Evolutionary conservation across 1,140 invertebrate species (phyloP).

Genomic region (Galleria mellonella): DNA sequence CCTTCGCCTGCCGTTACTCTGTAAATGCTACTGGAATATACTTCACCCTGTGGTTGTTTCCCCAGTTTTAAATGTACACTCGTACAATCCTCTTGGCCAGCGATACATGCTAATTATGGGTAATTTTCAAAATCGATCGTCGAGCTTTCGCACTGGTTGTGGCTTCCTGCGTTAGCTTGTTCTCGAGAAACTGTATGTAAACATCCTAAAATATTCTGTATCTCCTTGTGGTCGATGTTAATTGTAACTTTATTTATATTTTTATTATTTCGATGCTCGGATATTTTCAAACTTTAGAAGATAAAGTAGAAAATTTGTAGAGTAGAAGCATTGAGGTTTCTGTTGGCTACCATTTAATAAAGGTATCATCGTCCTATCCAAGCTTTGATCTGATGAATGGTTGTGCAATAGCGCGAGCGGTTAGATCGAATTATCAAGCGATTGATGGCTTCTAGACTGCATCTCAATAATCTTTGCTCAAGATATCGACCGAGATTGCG

Average conservation of each 20-base stretch:
- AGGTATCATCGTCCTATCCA: slow-evolving; percentile 49
- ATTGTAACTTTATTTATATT: no score
- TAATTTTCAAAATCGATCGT: slow-evolving; percentile 71
- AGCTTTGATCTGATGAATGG: slow-evolving; percentile 49
- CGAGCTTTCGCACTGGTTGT: slow-evolving; percentile 55
- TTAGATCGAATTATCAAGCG: slow-evolving; percentile 55
- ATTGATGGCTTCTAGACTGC: slow-evolving; percentile 67
- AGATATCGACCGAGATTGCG: slow-evolving; percentile 53
- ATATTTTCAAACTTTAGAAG: no score
- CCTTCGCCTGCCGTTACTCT: slow-evolving; percentile 59
- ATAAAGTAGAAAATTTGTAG: no score
- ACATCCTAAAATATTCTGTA: slow-evolving; percentile 19
- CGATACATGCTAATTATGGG: slow-evolving; percentile 70
- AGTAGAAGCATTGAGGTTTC: slow-evolving; percentile 11
- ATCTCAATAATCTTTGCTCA: slow-evolving; percentile 64
- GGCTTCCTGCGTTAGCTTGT: slow-evolving; percentile 53
- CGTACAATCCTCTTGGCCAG: slow-evolving; percentile 38
- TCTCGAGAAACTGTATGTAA: slow-evolving; percentile 40
- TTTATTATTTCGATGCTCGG: no score
- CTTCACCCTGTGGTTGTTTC: slow-evolving; percentile 55
- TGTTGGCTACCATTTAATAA: slow-evolving; percentile 60
- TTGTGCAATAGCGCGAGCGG: slow-evolving; percentile 47
- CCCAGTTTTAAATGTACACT: slow-evolving; percentile 59
- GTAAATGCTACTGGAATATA: slow-evolving; percentile 71
- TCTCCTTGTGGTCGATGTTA: no score